Conservation (phyloP, 2,888 invertebrate genomes). For the Reticulitermes lucifugus region DNA sequence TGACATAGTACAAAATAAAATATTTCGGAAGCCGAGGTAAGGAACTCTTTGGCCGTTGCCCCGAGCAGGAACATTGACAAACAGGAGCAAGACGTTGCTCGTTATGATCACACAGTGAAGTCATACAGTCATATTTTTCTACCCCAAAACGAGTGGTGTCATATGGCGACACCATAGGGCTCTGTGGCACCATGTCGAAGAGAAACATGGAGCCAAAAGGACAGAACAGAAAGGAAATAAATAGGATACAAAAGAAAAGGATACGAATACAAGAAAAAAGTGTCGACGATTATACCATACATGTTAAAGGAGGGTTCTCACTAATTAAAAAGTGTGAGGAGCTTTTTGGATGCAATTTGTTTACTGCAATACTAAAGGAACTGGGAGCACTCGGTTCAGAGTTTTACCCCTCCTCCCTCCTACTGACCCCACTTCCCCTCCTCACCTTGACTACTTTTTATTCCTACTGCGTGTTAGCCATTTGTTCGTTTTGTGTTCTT, state of each 20-base stretch:
- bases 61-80: too few species aligned
- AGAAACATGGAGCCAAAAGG: background rate
- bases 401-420: background rate
- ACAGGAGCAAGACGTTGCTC: too few species aligned
- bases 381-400: background rate
- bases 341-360: constrained; percentile 33
- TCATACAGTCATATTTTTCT: too few species aligned
- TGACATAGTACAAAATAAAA: too few species aligned
- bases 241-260: background rate
- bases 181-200: background rate
- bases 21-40: too few species aligned
- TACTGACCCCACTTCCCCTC: constrained; percentile 10
- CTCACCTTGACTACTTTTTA: constrained; percentile 44
- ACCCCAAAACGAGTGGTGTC: too few species aligned
- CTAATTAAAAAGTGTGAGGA: constrained; percentile 42
- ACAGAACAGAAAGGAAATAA: background rate
- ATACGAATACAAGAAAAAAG: background rate
- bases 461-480: constrained; percentile 48
- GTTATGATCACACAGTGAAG: too few species aligned
- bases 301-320: constrained; percentile 2
- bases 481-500: constrained; percentile 45
- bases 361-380: constrained; percentile 24
- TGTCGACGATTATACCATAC: constrained; percentile 20
- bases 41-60: too few species aligned
- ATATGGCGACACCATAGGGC: background rate